These are phyloP conservation scores for Andrena minutula DNA, from an alignment of 2,888 invertebrate genomes.

Conservation along the genomic window DNA sequence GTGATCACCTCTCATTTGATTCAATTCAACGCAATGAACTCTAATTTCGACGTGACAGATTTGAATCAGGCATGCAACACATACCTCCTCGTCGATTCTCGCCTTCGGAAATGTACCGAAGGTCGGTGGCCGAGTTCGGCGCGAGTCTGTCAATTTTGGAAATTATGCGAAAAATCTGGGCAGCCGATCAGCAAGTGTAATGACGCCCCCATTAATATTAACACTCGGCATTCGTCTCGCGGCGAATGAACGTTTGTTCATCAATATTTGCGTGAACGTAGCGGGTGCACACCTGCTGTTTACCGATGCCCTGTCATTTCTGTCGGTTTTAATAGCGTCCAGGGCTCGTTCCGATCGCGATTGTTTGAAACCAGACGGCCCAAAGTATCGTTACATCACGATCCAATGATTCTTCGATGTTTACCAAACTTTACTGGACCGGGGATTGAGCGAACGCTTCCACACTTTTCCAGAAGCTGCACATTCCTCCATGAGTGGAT, in stretches of 20 bases:
- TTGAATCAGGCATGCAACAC: not conserved
- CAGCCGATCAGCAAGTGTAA: slow-evolving; percentile 60
- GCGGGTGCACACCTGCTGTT: slow-evolving; percentile 47
- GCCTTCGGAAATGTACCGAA: not conserved
- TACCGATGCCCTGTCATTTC: slow-evolving; percentile 36
- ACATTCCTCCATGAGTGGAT: no score
- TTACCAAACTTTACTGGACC: slow-evolving; percentile 11
- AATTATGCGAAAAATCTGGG: slow-evolving; percentile 12
- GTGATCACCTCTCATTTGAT: not conserved
- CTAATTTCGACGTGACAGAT: not conserved
- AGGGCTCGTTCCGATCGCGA: slow-evolving; percentile 2
- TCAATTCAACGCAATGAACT: slow-evolving; percentile 1
- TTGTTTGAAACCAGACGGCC: slow-evolving; percentile 7
- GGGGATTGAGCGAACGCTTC: not conserved
- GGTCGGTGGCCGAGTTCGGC: not conserved
- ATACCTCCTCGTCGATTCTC: not conserved
- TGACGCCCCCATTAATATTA: slow-evolving; percentile 63
- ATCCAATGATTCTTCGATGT: slow-evolving; percentile 7
- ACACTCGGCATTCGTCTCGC: slow-evolving; percentile 43
- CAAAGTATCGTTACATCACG: not conserved
- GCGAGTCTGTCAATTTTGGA: not conserved
- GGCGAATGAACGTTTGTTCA: slow-evolving; percentile 44
- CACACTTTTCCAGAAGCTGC: no score
- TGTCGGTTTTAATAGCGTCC: slow-evolving; percentile 26
- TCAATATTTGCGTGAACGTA: slow-evolving; percentile 64